Conservation (phyloP, 2,113 vertebrate species). For the Amblyornis subalaris region DNA sequence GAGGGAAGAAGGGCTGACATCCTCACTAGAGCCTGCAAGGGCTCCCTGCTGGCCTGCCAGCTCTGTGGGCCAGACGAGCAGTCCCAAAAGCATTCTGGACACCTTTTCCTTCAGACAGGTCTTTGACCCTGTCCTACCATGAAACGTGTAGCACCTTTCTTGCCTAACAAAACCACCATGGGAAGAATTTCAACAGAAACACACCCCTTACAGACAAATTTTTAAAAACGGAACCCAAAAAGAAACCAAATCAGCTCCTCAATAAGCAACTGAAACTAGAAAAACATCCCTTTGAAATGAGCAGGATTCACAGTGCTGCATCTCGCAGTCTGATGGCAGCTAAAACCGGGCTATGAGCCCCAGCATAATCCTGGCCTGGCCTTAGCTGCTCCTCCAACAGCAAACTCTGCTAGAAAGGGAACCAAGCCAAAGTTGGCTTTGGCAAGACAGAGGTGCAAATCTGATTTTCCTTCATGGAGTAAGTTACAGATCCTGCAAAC, state of each 20-base stretch:
- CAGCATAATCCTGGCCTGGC: neutral
- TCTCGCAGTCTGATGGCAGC: neutral
- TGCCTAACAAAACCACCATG: neutral
- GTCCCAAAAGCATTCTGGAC: neutral
- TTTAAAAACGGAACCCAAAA: neutral
- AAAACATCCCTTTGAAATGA: neutral
- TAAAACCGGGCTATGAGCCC: rapidly evolving
- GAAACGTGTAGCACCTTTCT: neutral
- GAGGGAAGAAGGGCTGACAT: neutral
- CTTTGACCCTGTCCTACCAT: neutral
- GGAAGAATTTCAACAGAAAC: neutral
- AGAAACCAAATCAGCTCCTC: neutral
- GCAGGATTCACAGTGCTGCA: neutral
- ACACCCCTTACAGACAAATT: neutral
- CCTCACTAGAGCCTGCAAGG: neutral
- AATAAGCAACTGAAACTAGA: neutral
- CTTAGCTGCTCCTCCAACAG: neutral
- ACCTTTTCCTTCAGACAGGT: neutral
- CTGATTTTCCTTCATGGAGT: neutral
- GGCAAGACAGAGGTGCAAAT: neutral
- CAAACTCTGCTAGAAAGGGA: neutral
- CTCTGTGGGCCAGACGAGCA: neutral
- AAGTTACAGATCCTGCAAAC: neutral
- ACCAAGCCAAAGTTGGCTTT: neutral
- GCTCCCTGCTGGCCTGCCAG: neutral